Evolutionary conservation across 2,888 invertebrate genomes (phyloP), one percentile per base, ranked within the genome.

Genomic region (Hipparchia sbordonii): DNA sequence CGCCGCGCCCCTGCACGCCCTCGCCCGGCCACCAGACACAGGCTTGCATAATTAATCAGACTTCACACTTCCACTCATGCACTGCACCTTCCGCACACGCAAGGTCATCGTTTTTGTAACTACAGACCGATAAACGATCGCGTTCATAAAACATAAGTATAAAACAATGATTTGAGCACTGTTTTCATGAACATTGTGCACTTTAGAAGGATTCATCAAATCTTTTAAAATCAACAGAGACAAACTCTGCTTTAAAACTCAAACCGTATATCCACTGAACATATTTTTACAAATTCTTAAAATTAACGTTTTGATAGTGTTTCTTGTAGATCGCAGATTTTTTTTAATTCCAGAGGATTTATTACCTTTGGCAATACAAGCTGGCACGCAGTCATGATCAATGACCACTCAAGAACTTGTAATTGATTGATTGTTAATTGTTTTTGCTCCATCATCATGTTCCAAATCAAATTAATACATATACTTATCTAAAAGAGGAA

Each of bases 41-140:
- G 85, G 88, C 88, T 90, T 91, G 90, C 90, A 92, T 92, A 91
- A 91, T 91, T 90, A 90, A 90, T 91, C 87, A 88, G 82, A 87
- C 86, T 88, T 87, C 84, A 87, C 89, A 89, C 88, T 78, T 78
- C 77, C 78, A 78, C 77, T 78, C 78, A 78, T 77, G 80, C 74
- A 85, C 83, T 89, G 88, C 88, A 84, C 85, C 87, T 90, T 90
- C 87, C 87, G 86, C 80, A 82, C 82, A 84, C 81, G 84, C 90
- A 92, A 92, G 92, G 93, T 92, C 91, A 90, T 82, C 83, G 83
- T 87, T 87, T 87, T 84, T 82, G 79, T 82, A 79, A 82, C 82
- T 82, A 69, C 52, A 67, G 13, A 65, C 46, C 52, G 68, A 71
- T 67, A 66, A 63, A n/a, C 48, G 7, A 63, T 48, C 9, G 23